phyloP scores from a whole-genome alignment of 1,140 invertebrate genomes.

The Penaeus vannamei region DNA sequence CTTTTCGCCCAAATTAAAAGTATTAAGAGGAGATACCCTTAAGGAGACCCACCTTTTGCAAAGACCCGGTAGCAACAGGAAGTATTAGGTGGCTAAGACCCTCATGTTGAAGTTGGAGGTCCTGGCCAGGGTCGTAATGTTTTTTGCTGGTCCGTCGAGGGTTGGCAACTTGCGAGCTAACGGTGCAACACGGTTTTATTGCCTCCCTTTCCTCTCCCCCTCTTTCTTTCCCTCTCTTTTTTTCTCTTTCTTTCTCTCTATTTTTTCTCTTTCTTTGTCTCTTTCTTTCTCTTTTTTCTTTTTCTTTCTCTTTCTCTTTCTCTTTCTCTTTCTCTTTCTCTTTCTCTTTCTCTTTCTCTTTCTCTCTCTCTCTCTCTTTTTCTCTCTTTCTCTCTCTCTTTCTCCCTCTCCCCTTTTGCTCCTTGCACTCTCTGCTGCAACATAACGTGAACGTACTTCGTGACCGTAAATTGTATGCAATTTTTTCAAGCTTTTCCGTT shows the following conservation, averaged over 20 bases:
- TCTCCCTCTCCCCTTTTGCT: neutral
- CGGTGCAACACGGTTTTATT: no score
- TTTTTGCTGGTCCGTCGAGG: no score
- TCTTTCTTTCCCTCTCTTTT: neutral
- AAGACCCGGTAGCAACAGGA: no score
- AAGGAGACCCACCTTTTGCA: no score
- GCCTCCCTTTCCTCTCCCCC: neutral
- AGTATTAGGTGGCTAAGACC: no score
- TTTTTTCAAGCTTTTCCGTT: no score
- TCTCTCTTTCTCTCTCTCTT: slow-evolving; percentile 10
- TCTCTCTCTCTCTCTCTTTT: slow-evolving; percentile 16
- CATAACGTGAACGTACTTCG: neutral
- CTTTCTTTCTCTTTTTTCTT: neutral
- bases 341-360: neutral
- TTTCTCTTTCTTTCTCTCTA: neutral
- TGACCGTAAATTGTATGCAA: no score
- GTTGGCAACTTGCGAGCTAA: no score
- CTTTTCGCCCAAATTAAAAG: no score
- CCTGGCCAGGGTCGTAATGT: no score
- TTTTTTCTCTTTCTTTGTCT: neutral
- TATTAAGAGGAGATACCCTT: no score
- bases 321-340: neutral
- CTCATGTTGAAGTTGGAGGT: no score
- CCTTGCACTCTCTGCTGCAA: slow-evolving; percentile 4
- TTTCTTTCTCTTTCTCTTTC: neutral